phyloP scores from a whole-genome alignment of 2,888 invertebrate genomes.

The Fabriciana adippe region DNA sequence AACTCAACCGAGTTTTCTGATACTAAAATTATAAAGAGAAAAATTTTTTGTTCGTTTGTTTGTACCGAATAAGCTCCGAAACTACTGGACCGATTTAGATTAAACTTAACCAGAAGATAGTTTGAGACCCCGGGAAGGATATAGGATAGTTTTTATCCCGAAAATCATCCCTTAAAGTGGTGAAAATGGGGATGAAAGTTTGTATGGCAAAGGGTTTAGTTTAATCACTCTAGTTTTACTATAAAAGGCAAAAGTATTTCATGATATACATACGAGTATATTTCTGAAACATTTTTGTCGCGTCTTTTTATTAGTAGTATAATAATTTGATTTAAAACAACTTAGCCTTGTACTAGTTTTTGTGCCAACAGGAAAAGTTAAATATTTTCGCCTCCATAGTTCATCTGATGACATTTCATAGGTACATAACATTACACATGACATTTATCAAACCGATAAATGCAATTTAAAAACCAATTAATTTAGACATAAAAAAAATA shows the following conservation, averaged over 20 bases:
- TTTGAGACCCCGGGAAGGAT: too few relatives aligned
- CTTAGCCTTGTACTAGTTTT: slow-evolving; percentile 35
- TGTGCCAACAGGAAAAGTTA: slow-evolving; percentile 31
- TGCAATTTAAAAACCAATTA: neutral
- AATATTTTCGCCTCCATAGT: slow-evolving; percentile 24
- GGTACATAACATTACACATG: slow-evolving; percentile 24
- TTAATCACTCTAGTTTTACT: neutral
- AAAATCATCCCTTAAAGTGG: too few relatives aligned
- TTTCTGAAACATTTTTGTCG: neutral
- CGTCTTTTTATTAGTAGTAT: neutral
- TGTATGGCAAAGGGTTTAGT: too few relatives aligned
- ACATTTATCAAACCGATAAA: slow-evolving; percentile 19
- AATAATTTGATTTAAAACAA: slow-evolving; percentile 4
- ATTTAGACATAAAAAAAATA: too few relatives aligned
- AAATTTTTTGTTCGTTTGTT: too few relatives aligned
- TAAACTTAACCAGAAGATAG: too few relatives aligned
- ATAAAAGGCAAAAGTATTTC: neutral
- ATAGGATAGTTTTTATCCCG: too few relatives aligned
- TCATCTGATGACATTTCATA: slow-evolving; percentile 29
- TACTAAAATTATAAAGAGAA: too few relatives aligned
- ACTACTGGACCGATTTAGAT: too few relatives aligned
- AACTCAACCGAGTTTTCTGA: too few relatives aligned
- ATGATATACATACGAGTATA: neutral
- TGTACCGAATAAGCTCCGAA: too few relatives aligned
- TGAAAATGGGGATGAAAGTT: too few relatives aligned